These are phyloP conservation scores for Aplocera efformata DNA, from an alignment of 2,888 invertebrate genomes.

Conservation along the genomic window DNA sequence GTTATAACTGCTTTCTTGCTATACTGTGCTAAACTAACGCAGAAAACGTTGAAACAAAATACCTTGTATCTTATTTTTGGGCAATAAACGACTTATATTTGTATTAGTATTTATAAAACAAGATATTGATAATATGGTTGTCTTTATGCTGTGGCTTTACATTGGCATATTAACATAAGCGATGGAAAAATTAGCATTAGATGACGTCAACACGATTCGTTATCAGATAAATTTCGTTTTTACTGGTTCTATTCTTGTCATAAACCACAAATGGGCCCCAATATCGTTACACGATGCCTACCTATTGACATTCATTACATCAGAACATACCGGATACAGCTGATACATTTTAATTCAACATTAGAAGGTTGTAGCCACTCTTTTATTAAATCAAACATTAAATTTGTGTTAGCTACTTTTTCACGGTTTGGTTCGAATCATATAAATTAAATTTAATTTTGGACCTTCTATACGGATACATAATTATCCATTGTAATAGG, in stretches of 20 bases:
- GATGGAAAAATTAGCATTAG: constrained; percentile 16
- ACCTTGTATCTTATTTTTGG: no score
- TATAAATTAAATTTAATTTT: constrained; percentile 2
- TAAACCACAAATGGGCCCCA: constrained; percentile 34
- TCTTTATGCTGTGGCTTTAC: no score
- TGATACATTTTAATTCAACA: constrained; percentile 49
- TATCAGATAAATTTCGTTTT: constrained; percentile 17
- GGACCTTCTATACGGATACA: constrained; percentile 13
- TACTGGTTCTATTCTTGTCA: constrained; percentile 21
- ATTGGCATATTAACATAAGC: not conserved
- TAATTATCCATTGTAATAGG: not conserved
- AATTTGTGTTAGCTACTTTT: constrained; percentile 19
- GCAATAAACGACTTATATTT: no score
- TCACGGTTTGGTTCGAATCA: constrained; percentile 1
- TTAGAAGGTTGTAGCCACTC: constrained; percentile 53
- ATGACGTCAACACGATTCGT: constrained; percentile 20
- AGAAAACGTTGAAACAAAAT: no score
- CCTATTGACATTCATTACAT: constrained; percentile 56
- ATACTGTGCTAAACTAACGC: no score
- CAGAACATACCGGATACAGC: constrained; percentile 60
- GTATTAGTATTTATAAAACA: no score
- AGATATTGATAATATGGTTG: no score
- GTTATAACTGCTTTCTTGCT: no score
- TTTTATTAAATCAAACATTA: constrained; percentile 34
- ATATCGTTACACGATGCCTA: constrained; percentile 31